phyloP scores from a whole-genome alignment of 2,113 vertebrate genomes.

The Ciconia maguari region DNA sequence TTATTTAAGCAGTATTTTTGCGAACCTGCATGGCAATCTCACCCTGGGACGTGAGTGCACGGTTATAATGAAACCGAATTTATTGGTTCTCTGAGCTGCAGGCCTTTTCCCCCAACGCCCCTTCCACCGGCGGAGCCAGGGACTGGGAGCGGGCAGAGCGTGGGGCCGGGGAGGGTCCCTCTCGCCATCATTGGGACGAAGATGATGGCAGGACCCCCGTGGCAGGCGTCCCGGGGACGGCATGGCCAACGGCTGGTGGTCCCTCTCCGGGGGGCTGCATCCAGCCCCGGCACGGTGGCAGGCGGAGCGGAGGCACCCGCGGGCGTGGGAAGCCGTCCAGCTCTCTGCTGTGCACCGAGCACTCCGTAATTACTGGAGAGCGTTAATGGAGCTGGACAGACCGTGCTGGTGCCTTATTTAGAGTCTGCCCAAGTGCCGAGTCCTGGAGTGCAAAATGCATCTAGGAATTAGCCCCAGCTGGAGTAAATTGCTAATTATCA shows the following conservation, averaged over 20 bases:
- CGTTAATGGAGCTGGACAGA: neutral
- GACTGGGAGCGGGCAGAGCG: neutral
- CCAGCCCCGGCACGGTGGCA: neutral
- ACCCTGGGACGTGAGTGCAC: accelerated
- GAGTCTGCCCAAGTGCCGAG: neutral
- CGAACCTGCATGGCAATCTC: neutral
- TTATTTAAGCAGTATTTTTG: slow-evolving; percentile 28
- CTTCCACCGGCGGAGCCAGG: neutral
- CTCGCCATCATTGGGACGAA: accelerated
- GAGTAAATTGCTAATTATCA: slow-evolving; percentile 34
- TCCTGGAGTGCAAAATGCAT: slow-evolving; percentile 18
- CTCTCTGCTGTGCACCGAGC: neutral
- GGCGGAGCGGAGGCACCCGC: neutral
- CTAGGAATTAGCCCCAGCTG: slow-evolving; percentile 37
- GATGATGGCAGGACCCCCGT: accelerated
- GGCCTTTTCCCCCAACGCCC: accelerated
- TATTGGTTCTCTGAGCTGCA: neutral
- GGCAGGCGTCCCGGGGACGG: accelerated
- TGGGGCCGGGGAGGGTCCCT: neutral
- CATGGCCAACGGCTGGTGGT: accelerated
- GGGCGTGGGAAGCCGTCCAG: neutral
- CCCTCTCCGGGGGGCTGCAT: neutral
- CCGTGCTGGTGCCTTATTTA: neutral
- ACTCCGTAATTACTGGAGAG: neutral
- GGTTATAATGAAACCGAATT: neutral